Conservation (phyloP, 2,797 vertebrate species). For the Pyrocephalus nanus region DNA sequence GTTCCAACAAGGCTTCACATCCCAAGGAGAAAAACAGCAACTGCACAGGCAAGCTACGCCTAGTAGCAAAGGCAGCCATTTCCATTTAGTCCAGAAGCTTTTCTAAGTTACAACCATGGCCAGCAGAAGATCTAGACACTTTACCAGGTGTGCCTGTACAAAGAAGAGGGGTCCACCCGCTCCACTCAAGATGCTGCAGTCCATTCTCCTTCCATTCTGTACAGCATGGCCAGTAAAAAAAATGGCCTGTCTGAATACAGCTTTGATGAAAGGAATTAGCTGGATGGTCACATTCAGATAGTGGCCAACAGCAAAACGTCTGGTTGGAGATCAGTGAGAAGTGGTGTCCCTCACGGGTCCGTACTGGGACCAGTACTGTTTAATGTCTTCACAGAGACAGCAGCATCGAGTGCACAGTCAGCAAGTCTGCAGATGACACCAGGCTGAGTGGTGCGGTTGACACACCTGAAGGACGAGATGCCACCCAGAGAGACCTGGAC, state of each 20-base stretch:
- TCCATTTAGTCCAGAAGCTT: background rate
- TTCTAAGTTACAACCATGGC: background rate
- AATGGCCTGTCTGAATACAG: background rate
- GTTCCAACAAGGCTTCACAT: accelerated
- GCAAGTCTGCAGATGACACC: background rate
- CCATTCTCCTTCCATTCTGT: background rate
- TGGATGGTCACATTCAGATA: background rate
- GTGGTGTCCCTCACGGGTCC: background rate
- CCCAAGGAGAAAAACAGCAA: background rate
- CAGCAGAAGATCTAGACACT: background rate
- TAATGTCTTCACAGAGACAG: background rate
- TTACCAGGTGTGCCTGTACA: background rate
- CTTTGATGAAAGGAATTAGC: background rate
- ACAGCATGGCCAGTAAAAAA: background rate
- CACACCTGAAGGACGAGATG: background rate
- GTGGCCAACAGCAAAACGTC: background rate
- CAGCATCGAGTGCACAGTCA: background rate
- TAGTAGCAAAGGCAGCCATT: background rate
- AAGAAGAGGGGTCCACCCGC: background rate
- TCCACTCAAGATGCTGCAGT: background rate
- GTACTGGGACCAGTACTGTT: background rate
- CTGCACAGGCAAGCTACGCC: background rate
- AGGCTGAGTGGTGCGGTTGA: background rate
- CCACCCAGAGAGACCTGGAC: background rate
- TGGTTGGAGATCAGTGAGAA: background rate